These are phyloP conservation scores for Zaprionus inermis DNA, from an alignment of 1,140 invertebrate genomes.

Conservation along the genomic window DNA sequence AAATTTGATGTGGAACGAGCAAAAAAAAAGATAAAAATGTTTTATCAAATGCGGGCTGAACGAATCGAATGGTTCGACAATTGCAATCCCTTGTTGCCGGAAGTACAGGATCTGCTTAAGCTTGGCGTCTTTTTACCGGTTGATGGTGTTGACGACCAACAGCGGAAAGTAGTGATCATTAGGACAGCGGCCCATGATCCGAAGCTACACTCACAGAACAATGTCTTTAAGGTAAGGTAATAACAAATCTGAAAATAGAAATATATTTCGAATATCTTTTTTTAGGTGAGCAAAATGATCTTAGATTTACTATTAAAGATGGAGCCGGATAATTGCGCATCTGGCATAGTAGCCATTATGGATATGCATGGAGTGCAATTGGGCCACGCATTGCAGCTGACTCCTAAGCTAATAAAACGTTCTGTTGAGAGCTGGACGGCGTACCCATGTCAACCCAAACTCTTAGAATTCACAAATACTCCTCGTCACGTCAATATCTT, in stretches of 20 bases:
- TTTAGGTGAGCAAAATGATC: slow-evolving; percentile 85
- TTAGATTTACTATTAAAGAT: slow-evolving; percentile 86
- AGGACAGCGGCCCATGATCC: slow-evolving; percentile 86
- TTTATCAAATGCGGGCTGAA: slow-evolving; percentile 85
- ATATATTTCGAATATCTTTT: neutral
- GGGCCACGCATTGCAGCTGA: slow-evolving; percentile 87
- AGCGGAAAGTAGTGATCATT: slow-evolving; percentile 86
- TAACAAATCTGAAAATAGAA: too few species aligned
- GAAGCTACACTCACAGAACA: slow-evolving; percentile 85
- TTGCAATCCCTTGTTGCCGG: slow-evolving; percentile 86
- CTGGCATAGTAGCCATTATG: slow-evolving; percentile 87
- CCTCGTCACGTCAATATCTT: slow-evolving; percentile 88
- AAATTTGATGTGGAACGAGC: slow-evolving; percentile 87
- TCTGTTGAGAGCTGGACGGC: slow-evolving; percentile 88
- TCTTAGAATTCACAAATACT: slow-evolving; percentile 89
- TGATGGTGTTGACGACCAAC: slow-evolving; percentile 84
- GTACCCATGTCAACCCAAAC: slow-evolving; percentile 89
- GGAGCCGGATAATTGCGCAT: slow-evolving; percentile 85
- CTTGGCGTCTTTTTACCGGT: slow-evolving; percentile 87
- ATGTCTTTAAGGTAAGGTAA: slow-evolving; percentile 86
- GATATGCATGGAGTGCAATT: slow-evolving; percentile 86
- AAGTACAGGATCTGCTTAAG: slow-evolving; percentile 86
- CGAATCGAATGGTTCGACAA: slow-evolving; percentile 87
- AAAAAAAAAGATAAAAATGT: slow-evolving; percentile 86
- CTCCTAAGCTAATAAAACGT: slow-evolving; percentile 85